These are phyloP conservation scores for Diaperis boleti DNA, from an alignment of 2,888 invertebrate species.

Conservation along the genomic window DNA sequence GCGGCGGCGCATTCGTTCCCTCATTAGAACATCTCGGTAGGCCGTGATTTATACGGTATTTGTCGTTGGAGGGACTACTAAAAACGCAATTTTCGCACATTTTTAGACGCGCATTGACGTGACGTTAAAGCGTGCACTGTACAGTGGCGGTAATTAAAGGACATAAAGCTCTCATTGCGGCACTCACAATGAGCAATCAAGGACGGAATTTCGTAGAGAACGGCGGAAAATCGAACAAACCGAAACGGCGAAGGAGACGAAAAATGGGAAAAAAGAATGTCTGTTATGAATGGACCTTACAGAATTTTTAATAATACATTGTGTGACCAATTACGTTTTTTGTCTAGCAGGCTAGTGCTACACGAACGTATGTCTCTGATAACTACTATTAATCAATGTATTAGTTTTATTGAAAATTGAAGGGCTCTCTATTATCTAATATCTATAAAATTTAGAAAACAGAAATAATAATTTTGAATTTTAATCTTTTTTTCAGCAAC, in stretches of 20 bases:
- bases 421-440: too few species aligned
- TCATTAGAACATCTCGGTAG: constrained; percentile 29
- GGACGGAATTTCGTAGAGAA: constrained; percentile 26
- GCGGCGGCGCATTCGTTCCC: constrained; percentile 6
- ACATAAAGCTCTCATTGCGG: constrained; percentile 34
- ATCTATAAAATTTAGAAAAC: too few species aligned
- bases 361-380: too few species aligned
- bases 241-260: constrained; percentile 14
- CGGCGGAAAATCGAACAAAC: constrained; percentile 24
- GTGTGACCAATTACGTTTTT: too few species aligned
- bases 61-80: constrained; percentile 20
- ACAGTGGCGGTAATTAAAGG: constrained; percentile 36
- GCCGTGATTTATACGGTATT: constrained; percentile 39
- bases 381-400: too few species aligned
- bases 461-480: too few species aligned
- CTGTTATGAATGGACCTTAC: too few species aligned
- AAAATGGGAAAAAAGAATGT: constrained; percentile 23
- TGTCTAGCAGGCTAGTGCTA: too few species aligned
- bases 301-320: too few species aligned
- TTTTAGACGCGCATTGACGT: constrained; percentile 24
- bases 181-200: constrained; percentile 38
- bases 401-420: too few species aligned
- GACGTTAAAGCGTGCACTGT: constrained; percentile 33
- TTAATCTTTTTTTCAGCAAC: too few species aligned
- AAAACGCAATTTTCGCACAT: constrained; percentile 32